Evolutionary conservation across 2,797 vertebrate species (phyloP), one percentile per base, ranked within the genome.

Genomic region (Cephalopachus bancanus): DNA sequence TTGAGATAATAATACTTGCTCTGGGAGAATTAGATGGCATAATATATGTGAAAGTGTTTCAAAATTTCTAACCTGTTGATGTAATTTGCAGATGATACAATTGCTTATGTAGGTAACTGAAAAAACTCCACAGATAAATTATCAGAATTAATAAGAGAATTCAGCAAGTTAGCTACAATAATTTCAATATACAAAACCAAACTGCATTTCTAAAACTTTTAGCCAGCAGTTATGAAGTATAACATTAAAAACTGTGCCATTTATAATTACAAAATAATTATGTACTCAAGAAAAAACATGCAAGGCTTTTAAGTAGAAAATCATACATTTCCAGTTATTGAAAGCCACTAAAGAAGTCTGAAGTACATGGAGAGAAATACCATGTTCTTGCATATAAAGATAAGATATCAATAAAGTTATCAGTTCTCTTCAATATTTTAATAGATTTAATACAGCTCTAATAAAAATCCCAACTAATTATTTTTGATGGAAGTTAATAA

Each of bases 131-230:
- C 12, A 69, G 55, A 91, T 30, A 67, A 81, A 92, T 69, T 60
- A 86, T 69, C 64, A 65, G n/a, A 89, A 78, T 91, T 89, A 95
- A 87, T 2, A 87, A 83, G 37, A 19, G 7, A 83, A 33, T 91
- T 51, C 19, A 67, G 37, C 49, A 62, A 62, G 19, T 53, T 75
- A n/a, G 74, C 49, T 91, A 26, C 10, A 88, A 59, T 60, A 19
- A 93, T 80, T 93, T 94, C 59, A 76, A 89, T 86, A 84, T 9
- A 71, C 12, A 91, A 94, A 90, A 91, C 10, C 53, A 80, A 92
- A 64, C 1, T 87, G 57, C 65, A 83, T 89, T 83, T 92, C 60
- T 72, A 72, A 57, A 89, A 71, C 17, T 59, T 89, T 80, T 16
- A 84, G 60, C 33, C 79, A 86, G 49, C 37, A 84, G n/a, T 71